Conservation (phyloP, 2,797 vertebrate genomes). For the Poliocrania exsul region DNA sequence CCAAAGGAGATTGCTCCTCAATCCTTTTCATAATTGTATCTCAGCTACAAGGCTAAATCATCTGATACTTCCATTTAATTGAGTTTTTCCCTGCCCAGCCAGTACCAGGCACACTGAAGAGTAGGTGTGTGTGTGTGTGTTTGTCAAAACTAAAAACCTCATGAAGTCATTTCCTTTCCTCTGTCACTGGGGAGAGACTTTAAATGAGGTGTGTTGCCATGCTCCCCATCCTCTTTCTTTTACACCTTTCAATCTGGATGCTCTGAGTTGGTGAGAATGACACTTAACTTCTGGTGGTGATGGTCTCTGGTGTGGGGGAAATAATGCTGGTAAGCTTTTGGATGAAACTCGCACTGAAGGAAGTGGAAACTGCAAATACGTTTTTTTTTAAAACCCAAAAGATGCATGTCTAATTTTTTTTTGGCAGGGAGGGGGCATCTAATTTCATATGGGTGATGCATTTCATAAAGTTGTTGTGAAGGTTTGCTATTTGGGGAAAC, state of each 20-base stretch:
- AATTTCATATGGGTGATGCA: background rate
- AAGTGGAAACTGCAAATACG: background rate
- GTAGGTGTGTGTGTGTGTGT: no score
- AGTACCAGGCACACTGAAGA: background rate
- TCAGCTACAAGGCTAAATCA: background rate
- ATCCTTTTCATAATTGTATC: background rate
- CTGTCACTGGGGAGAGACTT: background rate
- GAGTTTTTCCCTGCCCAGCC: background rate
- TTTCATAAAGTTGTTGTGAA: background rate
- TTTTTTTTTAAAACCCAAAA: background rate
- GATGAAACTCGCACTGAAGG: background rate
- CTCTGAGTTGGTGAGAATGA: background rate
- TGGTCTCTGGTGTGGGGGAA: accelerated
- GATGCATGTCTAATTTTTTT: background rate
- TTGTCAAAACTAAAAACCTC: background rate
- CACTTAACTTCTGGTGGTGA: accelerated
- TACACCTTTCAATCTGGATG: background rate
- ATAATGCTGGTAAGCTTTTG: background rate
- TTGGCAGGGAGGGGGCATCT: accelerated
- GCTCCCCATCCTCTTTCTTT: background rate
- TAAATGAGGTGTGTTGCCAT: background rate
- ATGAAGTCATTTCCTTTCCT: background rate
- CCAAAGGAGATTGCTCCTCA: background rate
- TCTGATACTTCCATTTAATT: background rate
- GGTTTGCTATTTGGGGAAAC: background rate